Evolutionary conservation across 2,888 invertebrate genomes (phyloP).

Genomic region (Miltochrista miniata): DNA sequence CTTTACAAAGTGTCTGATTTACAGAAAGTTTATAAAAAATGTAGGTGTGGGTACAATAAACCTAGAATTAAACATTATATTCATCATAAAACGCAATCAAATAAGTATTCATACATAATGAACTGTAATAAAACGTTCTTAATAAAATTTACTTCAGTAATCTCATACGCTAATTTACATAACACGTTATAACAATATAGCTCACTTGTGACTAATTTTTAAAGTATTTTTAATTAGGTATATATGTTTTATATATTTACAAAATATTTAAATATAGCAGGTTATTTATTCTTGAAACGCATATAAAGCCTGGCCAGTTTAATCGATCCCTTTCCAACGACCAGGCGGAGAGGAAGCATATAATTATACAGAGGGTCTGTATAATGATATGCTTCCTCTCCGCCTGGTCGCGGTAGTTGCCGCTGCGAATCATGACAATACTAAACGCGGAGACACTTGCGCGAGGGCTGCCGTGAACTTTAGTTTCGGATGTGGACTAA

Average conservation of each 20-base stretch:
- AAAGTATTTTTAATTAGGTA: conserved; percentile 11
- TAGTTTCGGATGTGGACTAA: too few relatives aligned
- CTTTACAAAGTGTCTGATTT: too few relatives aligned
- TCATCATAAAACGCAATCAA: not conserved
- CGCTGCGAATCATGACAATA: too few relatives aligned
- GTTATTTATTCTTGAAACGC: conserved; percentile 9
- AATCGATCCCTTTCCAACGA: too few relatives aligned
- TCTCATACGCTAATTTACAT: conserved; percentile 9
- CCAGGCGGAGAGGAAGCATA: too few relatives aligned
- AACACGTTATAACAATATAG: conserved; percentile 13
- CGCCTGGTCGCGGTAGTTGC: too few relatives aligned
- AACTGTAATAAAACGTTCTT: conserved; percentile 12
- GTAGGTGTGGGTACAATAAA: not conserved
- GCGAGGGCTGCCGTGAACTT: too few relatives aligned
- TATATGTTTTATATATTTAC: conserved; percentile 28
- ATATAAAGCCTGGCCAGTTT: too few relatives aligned
- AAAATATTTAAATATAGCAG: conserved; percentile 19
- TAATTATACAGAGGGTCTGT: too few relatives aligned
- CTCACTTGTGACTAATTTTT: conserved; percentile 13
- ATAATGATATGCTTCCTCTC: too few relatives aligned
- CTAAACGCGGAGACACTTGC: too few relatives aligned
- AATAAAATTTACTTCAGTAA: conserved; percentile 17
- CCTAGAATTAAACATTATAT: not conserved
- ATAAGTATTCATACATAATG: conserved; percentile 2
- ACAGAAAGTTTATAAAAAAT: too few relatives aligned